Evolutionary conservation across 2,797 vertebrate species (phyloP), one percentile per base, ranked within the genome.

Genomic region (Botia kubotai): DNA sequence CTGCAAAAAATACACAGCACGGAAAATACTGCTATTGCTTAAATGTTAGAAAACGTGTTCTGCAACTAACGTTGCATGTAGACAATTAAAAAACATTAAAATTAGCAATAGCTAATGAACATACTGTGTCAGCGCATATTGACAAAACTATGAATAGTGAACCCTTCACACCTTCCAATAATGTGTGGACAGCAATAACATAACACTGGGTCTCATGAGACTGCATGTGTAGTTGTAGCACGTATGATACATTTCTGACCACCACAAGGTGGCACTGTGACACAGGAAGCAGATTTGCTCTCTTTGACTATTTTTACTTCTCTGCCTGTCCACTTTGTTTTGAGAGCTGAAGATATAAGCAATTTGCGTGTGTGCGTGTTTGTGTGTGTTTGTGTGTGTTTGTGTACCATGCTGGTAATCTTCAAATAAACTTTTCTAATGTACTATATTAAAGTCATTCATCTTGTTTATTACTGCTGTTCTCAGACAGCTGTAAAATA

Each of bases 241-340:
- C 10, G 6, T 6, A 10, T 2, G 10, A 8, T 46, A 46, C 43
- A 46, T 46, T 11, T 46, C 10, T 46, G 43, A 17, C 55, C 77
- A 55, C 91, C 92, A 93, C 91, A 86, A 79, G 93, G 75, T 90
- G 92, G 90, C 91, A 89, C 60, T 91, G 89, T 90, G 85, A 86
- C 86, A 85, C 87, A 88, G 82, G 72, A 86, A 60, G 6, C 10
- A 83, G 87, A 16, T 55, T 53, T 6, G 17, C 23, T 62, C 16
- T 2, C 29, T 36, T 60, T 16, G 2, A 3, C 17, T 8, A 19
- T 50, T 12, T 21, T 48, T 21, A 12, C 21, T 70, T 14, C 2
- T 14, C 2, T 39, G 39, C 36, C 36, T 78, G 21, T 70, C 29
- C 5, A 50, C 16, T 58, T 69, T 58, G 12, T 60, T 77, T 62